phyloP scores from a whole-genome alignment of 1,140 invertebrate species.

The Drosophila sp. region DNA sequence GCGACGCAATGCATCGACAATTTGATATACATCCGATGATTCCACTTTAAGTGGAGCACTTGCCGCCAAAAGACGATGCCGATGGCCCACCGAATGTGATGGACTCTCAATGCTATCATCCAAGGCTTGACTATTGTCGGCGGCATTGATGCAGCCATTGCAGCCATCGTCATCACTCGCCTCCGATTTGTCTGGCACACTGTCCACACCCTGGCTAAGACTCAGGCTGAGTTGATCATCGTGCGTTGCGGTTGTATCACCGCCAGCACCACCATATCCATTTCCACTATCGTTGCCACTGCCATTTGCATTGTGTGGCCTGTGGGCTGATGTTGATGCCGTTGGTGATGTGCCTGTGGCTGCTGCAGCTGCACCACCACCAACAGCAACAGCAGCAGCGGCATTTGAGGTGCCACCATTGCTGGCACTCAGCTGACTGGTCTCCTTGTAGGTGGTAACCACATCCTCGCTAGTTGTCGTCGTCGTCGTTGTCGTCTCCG shows the following conservation, averaged over 20 bases:
- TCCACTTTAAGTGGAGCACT: slow-evolving; percentile 73
- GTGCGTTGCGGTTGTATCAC: slow-evolving; percentile 9
- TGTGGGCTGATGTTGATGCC: slow-evolving; percentile 8
- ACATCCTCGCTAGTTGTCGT: slow-evolving; percentile 84
- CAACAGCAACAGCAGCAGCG: slow-evolving; percentile 10
- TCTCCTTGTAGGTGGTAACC: slow-evolving; percentile 82
- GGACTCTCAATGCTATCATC: slow-evolving; percentile 79
- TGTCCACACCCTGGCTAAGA: slow-evolving; percentile 49
- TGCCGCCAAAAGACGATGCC: slow-evolving; percentile 42
- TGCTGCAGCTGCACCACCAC: slow-evolving; percentile 1
- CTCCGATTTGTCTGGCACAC: slow-evolving; percentile 69
- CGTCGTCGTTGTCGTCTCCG: slow-evolving; percentile 82
- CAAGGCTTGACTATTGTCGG: slow-evolving; percentile 76
- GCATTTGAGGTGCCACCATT: slow-evolving; percentile 55
- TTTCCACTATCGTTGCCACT: not conserved
- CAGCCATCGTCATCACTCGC: slow-evolving; percentile 66
- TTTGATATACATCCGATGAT: slow-evolving; percentile 87
- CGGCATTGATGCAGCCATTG: slow-evolving; percentile 57
- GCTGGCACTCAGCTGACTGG: slow-evolving; percentile 70
- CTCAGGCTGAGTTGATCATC: slow-evolving; percentile 51
- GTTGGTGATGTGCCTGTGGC: not conserved
- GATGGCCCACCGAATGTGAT: slow-evolving; percentile 40
- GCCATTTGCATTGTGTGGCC: slow-evolving; percentile 37
- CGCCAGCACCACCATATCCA: not conserved
- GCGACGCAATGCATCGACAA: slow-evolving; percentile 91